These are phyloP conservation scores for human (Homo sapiens) DNA, from an alignment of 2,113 vertebrate genomes.

Conservation along the genomic window DNA sequence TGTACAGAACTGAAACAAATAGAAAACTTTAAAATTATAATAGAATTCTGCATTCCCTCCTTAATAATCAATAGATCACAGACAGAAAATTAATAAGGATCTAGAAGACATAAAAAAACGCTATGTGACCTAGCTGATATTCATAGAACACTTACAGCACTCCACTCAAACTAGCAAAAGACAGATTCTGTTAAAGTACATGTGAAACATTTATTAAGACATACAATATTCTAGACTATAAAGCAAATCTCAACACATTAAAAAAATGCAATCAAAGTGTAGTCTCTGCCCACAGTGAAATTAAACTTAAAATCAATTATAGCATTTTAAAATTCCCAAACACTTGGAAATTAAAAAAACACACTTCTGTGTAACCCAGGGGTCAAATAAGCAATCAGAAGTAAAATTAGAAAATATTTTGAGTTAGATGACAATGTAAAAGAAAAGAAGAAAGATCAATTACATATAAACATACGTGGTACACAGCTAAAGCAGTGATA, in stretches of 20 bases:
- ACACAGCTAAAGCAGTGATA: background rate
- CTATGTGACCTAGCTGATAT: background rate
- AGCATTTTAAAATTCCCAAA: background rate
- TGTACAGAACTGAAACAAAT: background rate
- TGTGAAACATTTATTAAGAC: background rate
- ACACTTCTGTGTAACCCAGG: background rate
- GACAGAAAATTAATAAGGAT: background rate
- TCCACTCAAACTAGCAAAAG: background rate
- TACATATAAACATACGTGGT: background rate
- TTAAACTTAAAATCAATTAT: background rate
- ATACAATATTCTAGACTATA: background rate
- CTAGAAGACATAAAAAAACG: background rate
- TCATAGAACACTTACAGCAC: background rate
- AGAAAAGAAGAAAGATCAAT: background rate
- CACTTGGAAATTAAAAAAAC: background rate
- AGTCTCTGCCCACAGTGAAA: background rate
- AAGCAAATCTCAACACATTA: background rate
- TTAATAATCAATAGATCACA: too few species aligned
- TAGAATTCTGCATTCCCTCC: background rate
- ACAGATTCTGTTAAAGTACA: accelerated
- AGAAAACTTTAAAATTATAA: background rate
- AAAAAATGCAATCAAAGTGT: background rate
- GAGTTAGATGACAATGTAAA: background rate
- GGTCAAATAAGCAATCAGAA: background rate
- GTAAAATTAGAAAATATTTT: background rate